A percentile compares a stretch with the other conserved stretches of the same genome.
These are phyloP conservation scores for Ptychodera flava DNA, from an alignment of 35 echinoderm and acorn worm genomes.

Conservation along the genomic window DNA sequence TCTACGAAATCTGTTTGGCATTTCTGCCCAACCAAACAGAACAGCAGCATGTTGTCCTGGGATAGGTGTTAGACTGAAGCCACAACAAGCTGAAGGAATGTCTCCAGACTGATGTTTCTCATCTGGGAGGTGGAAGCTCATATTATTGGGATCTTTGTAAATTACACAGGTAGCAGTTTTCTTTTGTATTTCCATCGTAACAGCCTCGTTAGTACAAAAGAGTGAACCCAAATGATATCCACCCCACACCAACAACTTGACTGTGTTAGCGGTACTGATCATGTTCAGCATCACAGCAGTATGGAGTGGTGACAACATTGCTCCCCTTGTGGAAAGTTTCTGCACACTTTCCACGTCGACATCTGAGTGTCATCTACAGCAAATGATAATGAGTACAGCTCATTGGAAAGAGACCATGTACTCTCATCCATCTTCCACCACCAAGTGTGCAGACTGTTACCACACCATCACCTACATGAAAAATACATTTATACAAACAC, in stretches of 20 bases:
- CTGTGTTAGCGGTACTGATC: no score
- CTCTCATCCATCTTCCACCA: no score
- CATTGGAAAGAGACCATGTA: no score
- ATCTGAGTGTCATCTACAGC: no score
- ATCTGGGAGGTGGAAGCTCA: neutral
- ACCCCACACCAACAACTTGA: neutral
- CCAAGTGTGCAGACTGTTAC: no score
- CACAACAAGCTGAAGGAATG: neutral
- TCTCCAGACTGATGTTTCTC: neutral
- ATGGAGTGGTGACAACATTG: neutral
- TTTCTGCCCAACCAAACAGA: neutral
- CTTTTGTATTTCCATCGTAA: neutral
- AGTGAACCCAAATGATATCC: neutral
- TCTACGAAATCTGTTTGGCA: neutral
- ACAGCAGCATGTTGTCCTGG: neutral
- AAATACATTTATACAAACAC: no score
- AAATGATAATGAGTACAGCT: no score
- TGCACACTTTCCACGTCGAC: no score
- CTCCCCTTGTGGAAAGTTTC: no score
- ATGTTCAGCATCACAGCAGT: neutral
- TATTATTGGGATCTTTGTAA: neutral
- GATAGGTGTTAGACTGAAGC: neutral
- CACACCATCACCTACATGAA: no score
- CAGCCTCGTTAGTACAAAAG: neutral
- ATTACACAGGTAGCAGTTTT: neutral